Base-by-base conservation (phyloP, 2,797 vertebrate species). In the Limnodromus scolopaceus region DNA sequence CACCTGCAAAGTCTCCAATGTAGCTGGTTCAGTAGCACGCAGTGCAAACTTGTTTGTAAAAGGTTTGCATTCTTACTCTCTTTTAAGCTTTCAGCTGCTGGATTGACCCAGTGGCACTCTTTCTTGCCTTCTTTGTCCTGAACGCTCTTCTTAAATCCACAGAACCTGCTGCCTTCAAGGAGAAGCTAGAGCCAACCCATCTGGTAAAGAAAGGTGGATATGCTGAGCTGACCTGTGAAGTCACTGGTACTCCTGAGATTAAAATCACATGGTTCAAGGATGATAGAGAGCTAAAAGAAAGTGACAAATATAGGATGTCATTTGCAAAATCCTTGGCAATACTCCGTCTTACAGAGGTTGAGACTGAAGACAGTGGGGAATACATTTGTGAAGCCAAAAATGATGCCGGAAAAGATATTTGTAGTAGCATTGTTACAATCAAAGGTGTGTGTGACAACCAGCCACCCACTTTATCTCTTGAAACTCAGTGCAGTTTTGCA, bases 231-330 rank as follows among this genome's bases (percentile, higher is more conserved):
- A 98, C 98, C 96, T 99, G 99, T 97, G 99, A 98, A 98, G 99
- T 99, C 89, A 98, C 97, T 34, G 99, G 99, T 81, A 99, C 99
- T 75, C 99, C 99, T 57, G 97, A 98, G 55, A 99, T 99, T 96
- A 98, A 97, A 97, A 98, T 99, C 95, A 99, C 98, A 0, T 99
- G 99, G 99, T 99, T 99, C 95, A 99, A 99, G 95, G 99, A 99
- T 80, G 99, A 99, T 65, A 98, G 98, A 96, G 99, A 99, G 92
- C 98, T 99, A 93, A 98, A 97, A 94, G 98, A 98, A 28, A 97
- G 98, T 92, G 94, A 97, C 51, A 99, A 99, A 95, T 98, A 98
- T 96, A 98, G 85, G 63, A 98, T 99, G 89, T 97, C 97, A 68
- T 97, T 98, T 68, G 84, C 84, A 48, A 98, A 99, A 86, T 98